A percentile compares a stretch with the other conserved stretches of the same genome.
phyloP scores from a whole-genome alignment of 2,113 vertebrate genomes.

The Anser brachyrhynchus region DNA sequence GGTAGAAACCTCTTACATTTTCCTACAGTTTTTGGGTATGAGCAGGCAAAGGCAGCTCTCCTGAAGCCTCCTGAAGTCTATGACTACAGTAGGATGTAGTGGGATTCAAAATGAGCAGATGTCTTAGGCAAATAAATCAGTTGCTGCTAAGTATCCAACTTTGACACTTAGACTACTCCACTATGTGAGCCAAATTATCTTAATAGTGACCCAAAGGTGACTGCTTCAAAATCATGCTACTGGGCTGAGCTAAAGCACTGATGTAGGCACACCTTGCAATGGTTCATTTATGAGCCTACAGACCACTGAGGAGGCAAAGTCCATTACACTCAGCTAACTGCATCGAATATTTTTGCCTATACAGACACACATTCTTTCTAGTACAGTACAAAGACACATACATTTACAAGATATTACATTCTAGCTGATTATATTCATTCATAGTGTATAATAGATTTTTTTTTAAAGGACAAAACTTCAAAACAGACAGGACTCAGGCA shows the following conservation, averaged over 20 bases:
- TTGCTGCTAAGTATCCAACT: background rate
- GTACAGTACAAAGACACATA: background rate
- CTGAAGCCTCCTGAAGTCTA: background rate
- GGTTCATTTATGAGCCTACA: background rate
- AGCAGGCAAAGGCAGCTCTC: background rate
- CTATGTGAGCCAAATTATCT: background rate
- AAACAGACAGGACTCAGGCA: background rate
- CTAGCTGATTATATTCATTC: background rate
- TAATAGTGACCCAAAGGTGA: background rate
- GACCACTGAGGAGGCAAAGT: background rate
- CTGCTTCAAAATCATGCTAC: background rate
- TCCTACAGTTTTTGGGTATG: background rate
- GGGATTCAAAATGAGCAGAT: background rate
- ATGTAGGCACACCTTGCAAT: background rate
- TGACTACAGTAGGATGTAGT: background rate
- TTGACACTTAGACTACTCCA: background rate
- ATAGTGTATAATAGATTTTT: background rate
- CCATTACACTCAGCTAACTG: background rate
- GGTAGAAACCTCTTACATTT: background rate
- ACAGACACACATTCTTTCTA: background rate
- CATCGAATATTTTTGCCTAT: background rate
- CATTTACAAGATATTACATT: background rate
- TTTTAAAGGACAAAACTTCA: background rate
- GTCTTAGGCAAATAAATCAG: background rate
- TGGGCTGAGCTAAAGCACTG: background rate